Evolutionary conservation across 2,888 invertebrate genomes (phyloP), one percentile per base, ranked within the genome.

Genomic region (Mycalesis mineus): DNA sequence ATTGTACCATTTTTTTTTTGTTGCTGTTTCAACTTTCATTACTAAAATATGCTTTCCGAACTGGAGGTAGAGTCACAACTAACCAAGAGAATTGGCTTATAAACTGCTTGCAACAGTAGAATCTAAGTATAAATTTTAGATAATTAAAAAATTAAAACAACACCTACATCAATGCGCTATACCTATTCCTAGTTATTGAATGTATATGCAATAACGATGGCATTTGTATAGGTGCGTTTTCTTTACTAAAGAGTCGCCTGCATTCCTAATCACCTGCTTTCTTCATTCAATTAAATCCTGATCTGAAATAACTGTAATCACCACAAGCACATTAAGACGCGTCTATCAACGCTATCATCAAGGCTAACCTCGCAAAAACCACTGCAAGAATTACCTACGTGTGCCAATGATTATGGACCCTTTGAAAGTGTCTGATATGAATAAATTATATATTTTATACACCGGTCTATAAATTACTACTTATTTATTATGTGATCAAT

Each of bases 311-410:
- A 39, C 56, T 13, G 47, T 52, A 42, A 56, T 56, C 41, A 52
- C 47, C 29, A n/a, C 44, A 59, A 36, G 17, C 9, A 22, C 58
- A 58, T 58, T 52, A 56, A 56, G 56, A 55, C 17, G 36, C 58
- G 41, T 60, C 59, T 51, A 60, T 60, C 55, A 52, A 47, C 44
- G 11, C 50, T 52, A 29, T 60, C 59, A 60, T 60, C 59, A 60
- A 60, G 59, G 59, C 52, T 52, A 45, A 41, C 13, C 15, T 40
- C 40, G 42, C 56, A 60, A 60, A 56, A 60, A 56, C 51, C 29
- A 13, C 0, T 11, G 39, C 13, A 2, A 13, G 15, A 9, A 22
- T 22, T 22, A 22, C 9, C 11, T 33, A 31, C 15, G 29, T 31
- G 7, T 33, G 11, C 47, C 8, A 29, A 7, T 31, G 45, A 44